These are phyloP conservation scores for Eidolon helvum DNA, from an alignment of 2,113 vertebrate genomes.

Conservation along the genomic window DNA sequence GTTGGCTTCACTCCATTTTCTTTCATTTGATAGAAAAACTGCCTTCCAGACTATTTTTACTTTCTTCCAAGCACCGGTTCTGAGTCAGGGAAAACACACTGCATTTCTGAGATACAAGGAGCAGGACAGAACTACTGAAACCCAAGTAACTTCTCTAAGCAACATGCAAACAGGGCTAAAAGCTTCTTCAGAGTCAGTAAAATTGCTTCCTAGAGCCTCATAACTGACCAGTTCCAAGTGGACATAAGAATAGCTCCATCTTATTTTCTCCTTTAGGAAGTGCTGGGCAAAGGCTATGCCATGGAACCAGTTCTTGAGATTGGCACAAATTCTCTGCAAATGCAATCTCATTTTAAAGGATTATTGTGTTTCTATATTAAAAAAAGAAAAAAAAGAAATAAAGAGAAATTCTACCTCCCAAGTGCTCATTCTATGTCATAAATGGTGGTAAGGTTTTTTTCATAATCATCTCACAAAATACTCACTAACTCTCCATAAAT, in stretches of 20 bases:
- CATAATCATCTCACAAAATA: background rate
- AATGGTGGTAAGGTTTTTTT: background rate
- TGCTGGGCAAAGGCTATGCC: background rate
- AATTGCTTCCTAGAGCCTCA: background rate
- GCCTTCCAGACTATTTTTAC: slow-evolving; percentile 15
- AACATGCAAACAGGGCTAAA: background rate
- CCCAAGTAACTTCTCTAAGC: background rate
- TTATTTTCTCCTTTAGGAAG: background rate
- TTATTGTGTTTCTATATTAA: background rate
- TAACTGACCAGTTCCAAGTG: background rate
- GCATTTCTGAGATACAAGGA: background rate
- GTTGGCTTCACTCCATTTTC: background rate
- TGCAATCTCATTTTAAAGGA: background rate
- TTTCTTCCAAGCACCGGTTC: background rate
- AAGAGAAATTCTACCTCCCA: background rate
- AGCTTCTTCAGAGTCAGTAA: background rate
- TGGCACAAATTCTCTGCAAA: background rate
- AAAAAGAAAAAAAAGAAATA: background rate
- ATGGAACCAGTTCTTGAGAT: background rate
- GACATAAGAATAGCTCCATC: background rate
- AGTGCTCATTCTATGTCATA: background rate
- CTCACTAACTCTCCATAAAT: background rate
- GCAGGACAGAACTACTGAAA: background rate
- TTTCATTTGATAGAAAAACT: background rate
- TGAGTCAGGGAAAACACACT: slow-evolving; percentile 19